Evolutionary conservation across 2,113 vertebrate genomes (phyloP).

Genomic region (Sturnira hondurensis): DNA sequence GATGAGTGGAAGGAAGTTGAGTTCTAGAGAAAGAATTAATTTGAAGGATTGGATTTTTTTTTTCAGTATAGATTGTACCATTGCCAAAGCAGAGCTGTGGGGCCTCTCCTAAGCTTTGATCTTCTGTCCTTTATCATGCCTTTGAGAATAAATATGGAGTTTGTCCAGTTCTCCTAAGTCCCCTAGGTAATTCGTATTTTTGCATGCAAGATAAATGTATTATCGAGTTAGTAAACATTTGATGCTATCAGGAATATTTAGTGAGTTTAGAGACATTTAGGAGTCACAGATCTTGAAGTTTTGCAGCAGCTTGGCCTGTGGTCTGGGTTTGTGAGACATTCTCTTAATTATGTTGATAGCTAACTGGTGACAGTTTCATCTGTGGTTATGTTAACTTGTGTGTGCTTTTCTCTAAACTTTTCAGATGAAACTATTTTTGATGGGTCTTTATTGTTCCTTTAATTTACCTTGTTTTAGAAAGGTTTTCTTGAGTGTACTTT

Average conservation of each 20-base stretch:
- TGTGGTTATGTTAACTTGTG: not conserved
- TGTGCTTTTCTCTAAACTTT: not conserved
- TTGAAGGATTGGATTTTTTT: not conserved
- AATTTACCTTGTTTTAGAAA: not conserved
- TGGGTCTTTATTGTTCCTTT: not conserved
- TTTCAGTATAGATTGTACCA: not conserved
- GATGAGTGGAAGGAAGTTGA: not conserved
- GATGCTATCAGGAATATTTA: not conserved
- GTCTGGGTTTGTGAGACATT: not conserved
- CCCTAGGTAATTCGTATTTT: not conserved
- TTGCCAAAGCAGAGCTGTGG: not conserved
- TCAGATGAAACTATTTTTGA: not conserved
- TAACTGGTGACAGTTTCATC: not conserved
- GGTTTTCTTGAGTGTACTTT: not conserved
- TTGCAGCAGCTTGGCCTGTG: not conserved
- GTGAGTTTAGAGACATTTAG: slow-evolving; percentile 25
- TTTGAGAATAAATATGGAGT: not conserved
- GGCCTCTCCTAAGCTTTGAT: not conserved
- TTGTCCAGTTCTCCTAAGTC: not conserved
- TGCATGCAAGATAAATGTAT: not conserved
- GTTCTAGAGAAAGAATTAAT: not conserved
- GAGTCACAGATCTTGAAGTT: not conserved
- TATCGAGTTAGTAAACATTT: not conserved
- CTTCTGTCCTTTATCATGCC: not conserved
- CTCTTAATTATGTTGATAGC: not conserved